Evolutionary conservation across 2,888 invertebrate species (phyloP).

Genomic region (Ormyrus labotus): DNA sequence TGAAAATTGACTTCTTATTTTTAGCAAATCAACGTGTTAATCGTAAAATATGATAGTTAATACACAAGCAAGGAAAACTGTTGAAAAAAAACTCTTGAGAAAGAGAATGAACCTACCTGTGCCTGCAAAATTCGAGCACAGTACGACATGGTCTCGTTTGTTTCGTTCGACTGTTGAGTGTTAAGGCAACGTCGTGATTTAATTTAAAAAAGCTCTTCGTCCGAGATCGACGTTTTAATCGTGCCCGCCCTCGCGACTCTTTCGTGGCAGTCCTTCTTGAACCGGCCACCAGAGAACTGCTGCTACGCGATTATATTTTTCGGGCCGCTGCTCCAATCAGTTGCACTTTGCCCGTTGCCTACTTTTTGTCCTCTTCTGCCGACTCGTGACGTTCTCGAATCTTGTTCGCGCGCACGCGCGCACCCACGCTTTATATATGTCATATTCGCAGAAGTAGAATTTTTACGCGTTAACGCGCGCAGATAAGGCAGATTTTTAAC

Average conservation of each 20-base stretch:
- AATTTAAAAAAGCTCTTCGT: neutral
- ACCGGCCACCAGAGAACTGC: slow-evolving; percentile 75
- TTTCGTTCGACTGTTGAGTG: neutral
- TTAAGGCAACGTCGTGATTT: slow-evolving; percentile 39
- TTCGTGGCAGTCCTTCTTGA: slow-evolving; percentile 74
- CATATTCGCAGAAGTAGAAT: neutral
- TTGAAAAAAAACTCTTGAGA: too few relatives aligned
- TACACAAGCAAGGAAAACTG: too few relatives aligned
- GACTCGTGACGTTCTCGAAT: slow-evolving; percentile 46
- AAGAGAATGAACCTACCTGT: slow-evolving; percentile 78
- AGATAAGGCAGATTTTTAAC: slow-evolving; percentile 20
- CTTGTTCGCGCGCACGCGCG: slow-evolving; percentile 17
- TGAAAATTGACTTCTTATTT: too few relatives aligned
- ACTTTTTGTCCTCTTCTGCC: slow-evolving; percentile 28
- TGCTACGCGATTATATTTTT: slow-evolving; percentile 22
- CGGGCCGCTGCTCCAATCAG: slow-evolving; percentile 11
- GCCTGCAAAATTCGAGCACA: slow-evolving; percentile 87
- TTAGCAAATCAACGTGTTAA: too few relatives aligned
- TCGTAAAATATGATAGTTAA: too few relatives aligned
- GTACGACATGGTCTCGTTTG: slow-evolving; percentile 82
- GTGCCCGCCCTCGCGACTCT: neutral
- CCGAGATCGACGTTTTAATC: neutral
- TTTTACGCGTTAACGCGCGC: neutral
- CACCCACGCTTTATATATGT: neutral
- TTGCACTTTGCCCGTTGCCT: slow-evolving; percentile 32